These are phyloP conservation scores for Thecocarcelia acutangulata DNA, from an alignment of 2,888 invertebrate species.

Conservation along the genomic window DNA sequence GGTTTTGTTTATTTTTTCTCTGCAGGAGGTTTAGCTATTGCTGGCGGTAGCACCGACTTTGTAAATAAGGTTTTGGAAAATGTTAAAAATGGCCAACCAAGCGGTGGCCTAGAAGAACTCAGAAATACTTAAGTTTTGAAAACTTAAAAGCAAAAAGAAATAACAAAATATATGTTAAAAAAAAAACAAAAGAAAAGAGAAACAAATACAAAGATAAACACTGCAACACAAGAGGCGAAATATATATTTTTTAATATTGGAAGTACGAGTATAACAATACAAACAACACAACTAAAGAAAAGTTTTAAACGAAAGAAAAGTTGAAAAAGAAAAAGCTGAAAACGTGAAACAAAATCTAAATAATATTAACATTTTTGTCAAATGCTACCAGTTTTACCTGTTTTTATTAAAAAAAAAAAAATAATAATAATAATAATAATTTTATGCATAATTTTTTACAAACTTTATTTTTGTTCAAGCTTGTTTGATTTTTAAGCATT, in stretches of 20 bases:
- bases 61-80: constrained; percentile 95
- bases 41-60: constrained; percentile 95
- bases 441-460: constrained; percentile 45
- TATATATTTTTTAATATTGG: constrained; percentile 42
- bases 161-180: background rate
- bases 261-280: background rate
- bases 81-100: constrained; percentile 89
- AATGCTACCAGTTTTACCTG: constrained; percentile 81
- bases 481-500: constrained; percentile 46
- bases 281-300: constrained; percentile 10
- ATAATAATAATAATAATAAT: background rate
- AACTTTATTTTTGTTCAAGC: constrained; percentile 54
- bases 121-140: constrained; percentile 79
- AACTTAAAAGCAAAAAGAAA: background rate
- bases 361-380: constrained; percentile 55
- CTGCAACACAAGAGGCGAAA: constrained; percentile 56
- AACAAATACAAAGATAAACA: constrained; percentile 49
- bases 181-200: constrained; percentile 15
- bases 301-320: constrained; percentile 48
- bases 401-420: constrained; percentile 68
- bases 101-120: constrained; percentile 89
- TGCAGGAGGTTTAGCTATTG: constrained; percentile 90
- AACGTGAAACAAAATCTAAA: constrained; percentile 29
- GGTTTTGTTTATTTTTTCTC: constrained; percentile 30
- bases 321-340: constrained; percentile 52